Evolutionary conservation across 2,888 invertebrate species (phyloP).

Genomic region (Dasypolia templi): DNA sequence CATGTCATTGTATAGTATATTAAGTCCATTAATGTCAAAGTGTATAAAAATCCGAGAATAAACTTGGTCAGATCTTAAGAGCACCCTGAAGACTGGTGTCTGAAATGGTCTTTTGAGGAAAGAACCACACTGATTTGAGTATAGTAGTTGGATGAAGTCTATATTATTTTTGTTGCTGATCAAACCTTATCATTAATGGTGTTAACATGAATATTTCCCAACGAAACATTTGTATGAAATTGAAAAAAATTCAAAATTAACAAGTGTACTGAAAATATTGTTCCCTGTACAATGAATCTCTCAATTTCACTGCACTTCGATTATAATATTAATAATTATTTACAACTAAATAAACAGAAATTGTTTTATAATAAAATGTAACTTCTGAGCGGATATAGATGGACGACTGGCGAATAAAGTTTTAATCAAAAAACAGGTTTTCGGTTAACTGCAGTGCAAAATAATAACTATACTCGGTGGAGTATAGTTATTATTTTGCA

Average conservation of each 20-base stretch:
- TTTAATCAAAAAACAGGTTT: slow-evolving; percentile 20
- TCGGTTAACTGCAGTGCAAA: slow-evolving; percentile 1
- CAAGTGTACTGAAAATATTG: slow-evolving; percentile 5
- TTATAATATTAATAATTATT: slow-evolving; percentile 9
- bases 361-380: slow-evolving; percentile 5
- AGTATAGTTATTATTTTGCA: too few relatives aligned
- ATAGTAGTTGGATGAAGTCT: neutral
- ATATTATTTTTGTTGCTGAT: neutral
- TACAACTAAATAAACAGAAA: slow-evolving; percentile 4
- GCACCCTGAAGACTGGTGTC: too few relatives aligned
- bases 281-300: neutral
- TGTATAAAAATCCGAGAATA: too few relatives aligned
- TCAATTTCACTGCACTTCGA: neutral
- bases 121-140: too few relatives aligned
- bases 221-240: slow-evolving; percentile 5
- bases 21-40: too few relatives aligned
- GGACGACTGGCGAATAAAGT: neutral
- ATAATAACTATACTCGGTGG: neutral
- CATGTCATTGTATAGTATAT: too few relatives aligned
- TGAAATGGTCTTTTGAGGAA: too few relatives aligned
- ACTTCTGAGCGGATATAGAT: neutral
- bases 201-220: neutral
- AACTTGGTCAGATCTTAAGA: too few relatives aligned
- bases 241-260: slow-evolving; percentile 1
- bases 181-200: neutral